These are phyloP conservation scores for Willowsia nigromaculata DNA, from an alignment of 2,888 invertebrate species.

Conservation along the genomic window DNA sequence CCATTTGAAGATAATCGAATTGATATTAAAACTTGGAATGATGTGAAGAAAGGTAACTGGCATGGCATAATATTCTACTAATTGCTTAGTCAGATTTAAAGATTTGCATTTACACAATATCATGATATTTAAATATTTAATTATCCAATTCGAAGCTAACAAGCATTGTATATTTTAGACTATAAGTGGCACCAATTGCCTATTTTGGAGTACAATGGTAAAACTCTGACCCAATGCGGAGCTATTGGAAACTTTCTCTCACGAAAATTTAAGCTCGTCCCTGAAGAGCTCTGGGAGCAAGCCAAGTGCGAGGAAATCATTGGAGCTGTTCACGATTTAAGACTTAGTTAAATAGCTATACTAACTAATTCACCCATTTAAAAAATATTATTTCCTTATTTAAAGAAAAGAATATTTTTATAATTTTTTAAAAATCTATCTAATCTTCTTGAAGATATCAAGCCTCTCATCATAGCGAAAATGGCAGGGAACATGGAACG, in stretches of 20 bases:
- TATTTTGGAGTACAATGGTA: constrained; percentile 32
- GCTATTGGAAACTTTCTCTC: constrained; percentile 35
- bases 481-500: not conserved
- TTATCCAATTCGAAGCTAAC: too few species aligned
- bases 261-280: not conserved
- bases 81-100: too few species aligned
- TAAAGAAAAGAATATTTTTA: not conserved
- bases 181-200: constrained; percentile 47
- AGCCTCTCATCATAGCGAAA: not conserved
- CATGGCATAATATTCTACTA: too few species aligned
- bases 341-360: too few species aligned
- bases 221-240: constrained; percentile 2
- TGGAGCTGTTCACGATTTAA: constrained; percentile 27
- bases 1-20: constrained; percentile 31
- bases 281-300: constrained; percentile 12
- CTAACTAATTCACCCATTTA: too few species aligned
- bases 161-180: not conserved
- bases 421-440: not conserved
- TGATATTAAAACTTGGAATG: not conserved
- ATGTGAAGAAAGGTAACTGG: not conserved
- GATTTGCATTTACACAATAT: not conserved
- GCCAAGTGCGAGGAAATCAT: constrained; percentile 46
- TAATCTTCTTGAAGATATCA: not conserved
- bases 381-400: not conserved
- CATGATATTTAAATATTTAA: too few species aligned